These are phyloP conservation scores for Silvanus unidentatus DNA, from an alignment of 2,888 invertebrate species.

Conservation along the genomic window DNA sequence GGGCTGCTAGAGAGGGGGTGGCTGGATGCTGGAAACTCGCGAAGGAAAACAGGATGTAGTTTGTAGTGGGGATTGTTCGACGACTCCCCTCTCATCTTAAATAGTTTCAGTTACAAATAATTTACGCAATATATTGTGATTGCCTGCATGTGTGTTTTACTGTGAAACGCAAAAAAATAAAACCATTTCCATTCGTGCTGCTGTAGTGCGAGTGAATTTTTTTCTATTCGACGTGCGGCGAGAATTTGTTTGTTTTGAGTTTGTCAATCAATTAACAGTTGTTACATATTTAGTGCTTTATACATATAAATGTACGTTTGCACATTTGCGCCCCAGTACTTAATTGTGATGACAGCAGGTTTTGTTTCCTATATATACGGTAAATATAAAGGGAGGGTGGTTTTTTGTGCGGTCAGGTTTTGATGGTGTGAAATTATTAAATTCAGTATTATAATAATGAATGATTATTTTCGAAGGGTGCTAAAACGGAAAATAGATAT, in stretches of 20 bases:
- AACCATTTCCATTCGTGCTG: conserved; percentile 3
- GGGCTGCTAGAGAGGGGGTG: not conserved
- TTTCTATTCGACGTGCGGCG: too few species aligned
- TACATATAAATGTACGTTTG: too few species aligned
- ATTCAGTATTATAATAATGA: not conserved
- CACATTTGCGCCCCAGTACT: too few species aligned
- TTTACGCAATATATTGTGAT: conserved; percentile 17
- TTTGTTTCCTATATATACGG: too few species aligned
- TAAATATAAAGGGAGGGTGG: too few species aligned
- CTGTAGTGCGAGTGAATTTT: not conserved
- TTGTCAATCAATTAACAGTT: too few species aligned
- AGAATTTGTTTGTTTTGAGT: too few species aligned
- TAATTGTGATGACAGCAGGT: too few species aligned
- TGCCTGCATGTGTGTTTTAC: conserved; percentile 14
- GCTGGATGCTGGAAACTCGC: not conserved
- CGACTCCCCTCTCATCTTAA: conserved; percentile 17
- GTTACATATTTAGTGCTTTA: too few species aligned
- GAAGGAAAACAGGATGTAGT: not conserved
- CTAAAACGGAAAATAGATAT: conserved; percentile 7
- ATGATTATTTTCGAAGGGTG: not conserved
- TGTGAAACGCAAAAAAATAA: conserved; percentile 3
- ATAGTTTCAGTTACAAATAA: conserved; percentile 19
- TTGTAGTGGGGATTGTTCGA: conserved; percentile 1
- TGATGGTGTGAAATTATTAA: too few species aligned
- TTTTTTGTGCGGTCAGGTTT: too few species aligned